Conservation (phyloP, 2,888 invertebrate species). For the Coecobrya sp. region DNA sequence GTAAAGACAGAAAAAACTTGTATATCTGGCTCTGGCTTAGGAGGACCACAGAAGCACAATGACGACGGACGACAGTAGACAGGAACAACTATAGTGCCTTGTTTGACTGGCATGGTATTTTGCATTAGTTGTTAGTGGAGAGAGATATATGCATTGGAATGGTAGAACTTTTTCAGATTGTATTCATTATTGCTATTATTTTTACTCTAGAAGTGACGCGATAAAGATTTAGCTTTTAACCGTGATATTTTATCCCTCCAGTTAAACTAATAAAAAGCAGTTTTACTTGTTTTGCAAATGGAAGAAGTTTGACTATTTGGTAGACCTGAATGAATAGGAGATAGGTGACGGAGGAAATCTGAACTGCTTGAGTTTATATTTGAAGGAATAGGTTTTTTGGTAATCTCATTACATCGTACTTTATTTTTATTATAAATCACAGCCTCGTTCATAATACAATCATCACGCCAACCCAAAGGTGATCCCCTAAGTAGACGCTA, state of each 20-base stretch:
- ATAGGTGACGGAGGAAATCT: constrained; percentile 24
- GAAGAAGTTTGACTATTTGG: constrained; percentile 30
- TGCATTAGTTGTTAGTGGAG: background rate
- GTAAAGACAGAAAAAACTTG: constrained; percentile 6
- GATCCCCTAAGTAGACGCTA: background rate
- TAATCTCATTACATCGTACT: background rate
- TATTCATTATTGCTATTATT: background rate
- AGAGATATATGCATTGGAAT: background rate
- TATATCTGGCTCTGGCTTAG: background rate
- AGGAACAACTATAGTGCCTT: no score
- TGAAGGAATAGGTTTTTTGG: background rate
- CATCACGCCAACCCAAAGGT: constrained; percentile 6
- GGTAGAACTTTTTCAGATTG: background rate
- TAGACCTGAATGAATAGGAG: background rate
- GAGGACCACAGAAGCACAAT: background rate
- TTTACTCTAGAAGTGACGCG: constrained; percentile 2
- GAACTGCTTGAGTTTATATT: background rate
- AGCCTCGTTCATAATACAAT: constrained; percentile 21
- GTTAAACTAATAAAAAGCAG: constrained; percentile 4
- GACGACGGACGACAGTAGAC: constrained; percentile 5
- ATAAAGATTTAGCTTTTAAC: constrained; percentile 10
- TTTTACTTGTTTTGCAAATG: background rate
- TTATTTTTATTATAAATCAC: background rate
- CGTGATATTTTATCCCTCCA: background rate
- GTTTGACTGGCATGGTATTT: background rate